A percentile compares a stretch with the other conserved stretches of the same genome.
Conservation (phyloP, 2,888 invertebrate genomes). For the Dilophus febrilis region DNA sequence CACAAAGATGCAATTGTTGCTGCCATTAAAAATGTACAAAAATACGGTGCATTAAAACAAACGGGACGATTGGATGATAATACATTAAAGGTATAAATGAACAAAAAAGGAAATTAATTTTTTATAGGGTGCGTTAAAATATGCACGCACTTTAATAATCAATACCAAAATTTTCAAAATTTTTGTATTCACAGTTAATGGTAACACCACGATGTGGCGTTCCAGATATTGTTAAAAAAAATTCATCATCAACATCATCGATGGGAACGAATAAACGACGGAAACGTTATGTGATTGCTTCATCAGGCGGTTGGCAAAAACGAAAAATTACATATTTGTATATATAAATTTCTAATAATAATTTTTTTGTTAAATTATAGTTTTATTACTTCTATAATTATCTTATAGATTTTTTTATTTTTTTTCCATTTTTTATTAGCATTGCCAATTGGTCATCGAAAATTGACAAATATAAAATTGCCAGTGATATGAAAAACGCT, state of each 20-base stretch:
- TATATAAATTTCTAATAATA: constrained; percentile 14
- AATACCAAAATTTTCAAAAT: too few relatives aligned
- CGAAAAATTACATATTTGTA: constrained; percentile 50
- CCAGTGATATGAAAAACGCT: constrained; percentile 39
- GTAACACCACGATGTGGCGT: constrained; percentile 51
- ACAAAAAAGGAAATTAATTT: too few relatives aligned
- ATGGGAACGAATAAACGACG: too few relatives aligned
- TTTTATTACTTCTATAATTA: not conserved
- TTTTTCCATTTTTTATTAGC: too few relatives aligned
- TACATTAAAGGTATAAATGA: constrained; percentile 35
- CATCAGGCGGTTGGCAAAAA: constrained; percentile 53
- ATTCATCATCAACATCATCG: constrained; percentile 12
- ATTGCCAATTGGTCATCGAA: constrained; percentile 51
- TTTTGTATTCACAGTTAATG: constrained; percentile 36
- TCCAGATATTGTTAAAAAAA: constrained; percentile 38
- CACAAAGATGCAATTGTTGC: constrained; percentile 42
- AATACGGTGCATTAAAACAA: constrained; percentile 48
- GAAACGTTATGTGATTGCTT: constrained; percentile 42
- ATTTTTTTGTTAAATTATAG: not conserved
- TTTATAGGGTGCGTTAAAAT: too few relatives aligned
- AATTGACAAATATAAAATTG: constrained; percentile 36
- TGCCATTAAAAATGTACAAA: constrained; percentile 49
- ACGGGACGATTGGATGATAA: constrained; percentile 48
- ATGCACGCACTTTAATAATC: too few relatives aligned
- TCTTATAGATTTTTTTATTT: constrained; percentile 1